Conservation (phyloP, 2,797 vertebrate genomes). For the Sebastes umbrosus region DNA sequence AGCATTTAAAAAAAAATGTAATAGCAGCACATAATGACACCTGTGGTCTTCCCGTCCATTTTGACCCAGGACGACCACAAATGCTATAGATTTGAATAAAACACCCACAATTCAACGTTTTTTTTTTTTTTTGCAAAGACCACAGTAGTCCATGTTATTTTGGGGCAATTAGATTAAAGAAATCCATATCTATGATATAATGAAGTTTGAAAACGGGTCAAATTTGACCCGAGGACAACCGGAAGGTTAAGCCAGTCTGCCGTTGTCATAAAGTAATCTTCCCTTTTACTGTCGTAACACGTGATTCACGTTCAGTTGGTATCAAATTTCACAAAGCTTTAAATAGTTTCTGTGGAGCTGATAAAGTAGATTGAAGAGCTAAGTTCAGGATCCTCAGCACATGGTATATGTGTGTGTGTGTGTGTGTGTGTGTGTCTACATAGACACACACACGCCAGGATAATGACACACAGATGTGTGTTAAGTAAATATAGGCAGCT, state of each 20-base stretch:
- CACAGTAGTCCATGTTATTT: too few relatives aligned
- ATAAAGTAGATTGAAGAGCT: conserved; percentile 43
- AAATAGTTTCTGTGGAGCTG: conserved; percentile 49
- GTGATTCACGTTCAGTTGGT: conserved; percentile 32
- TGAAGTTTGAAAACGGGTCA: too few relatives aligned
- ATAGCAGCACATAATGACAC: too few relatives aligned
- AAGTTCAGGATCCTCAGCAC: conserved; percentile 17
- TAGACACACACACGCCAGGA: conserved; percentile 1
- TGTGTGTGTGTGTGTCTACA: not conserved
- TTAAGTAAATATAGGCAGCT: conserved; percentile 83
- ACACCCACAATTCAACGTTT: too few relatives aligned
- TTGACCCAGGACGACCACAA: too few relatives aligned
- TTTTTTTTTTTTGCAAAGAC: too few relatives aligned
- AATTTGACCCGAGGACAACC: too few relatives aligned
- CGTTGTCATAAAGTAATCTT: conserved; percentile 34
- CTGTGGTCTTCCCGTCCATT: too few relatives aligned
- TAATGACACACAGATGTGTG: conserved; percentile 84
- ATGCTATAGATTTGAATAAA: too few relatives aligned
- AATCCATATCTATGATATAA: too few relatives aligned
- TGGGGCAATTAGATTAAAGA: too few relatives aligned
- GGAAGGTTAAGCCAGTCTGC: conserved; percentile 13
- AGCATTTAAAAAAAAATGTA: too few relatives aligned
- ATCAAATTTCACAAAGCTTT: conserved; percentile 51
- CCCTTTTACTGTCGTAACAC: conserved; percentile 25
- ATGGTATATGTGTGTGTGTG: not conserved